phyloP scores from a whole-genome alignment of 2,888 invertebrate species.

The Mellilla xanthometata region DNA sequence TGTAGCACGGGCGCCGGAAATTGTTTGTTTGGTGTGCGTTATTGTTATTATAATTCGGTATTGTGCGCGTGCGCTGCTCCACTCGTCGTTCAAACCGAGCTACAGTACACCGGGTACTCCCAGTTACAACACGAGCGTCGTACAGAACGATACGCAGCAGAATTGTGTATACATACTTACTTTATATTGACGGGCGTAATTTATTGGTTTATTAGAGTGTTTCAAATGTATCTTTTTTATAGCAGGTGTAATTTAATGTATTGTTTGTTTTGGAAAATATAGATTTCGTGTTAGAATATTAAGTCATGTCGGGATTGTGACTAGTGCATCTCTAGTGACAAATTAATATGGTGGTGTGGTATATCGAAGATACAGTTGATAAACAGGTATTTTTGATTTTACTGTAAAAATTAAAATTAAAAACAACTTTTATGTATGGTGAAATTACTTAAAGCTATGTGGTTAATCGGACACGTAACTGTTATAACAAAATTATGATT shows the following conservation, averaged over 20 bases:
- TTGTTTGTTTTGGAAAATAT: not conserved
- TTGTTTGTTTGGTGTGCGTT: slow-evolving; percentile 51
- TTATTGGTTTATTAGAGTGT: no score
- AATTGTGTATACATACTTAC: no score
- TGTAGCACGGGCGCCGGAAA: slow-evolving; percentile 53
- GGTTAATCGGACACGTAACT: no score
- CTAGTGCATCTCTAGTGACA: not conserved
- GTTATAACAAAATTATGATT: no score
- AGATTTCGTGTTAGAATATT: not conserved
- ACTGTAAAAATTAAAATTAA: not conserved
- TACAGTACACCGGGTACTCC: slow-evolving; percentile 5
- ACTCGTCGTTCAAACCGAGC: slow-evolving; percentile 1
- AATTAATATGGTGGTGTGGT: slow-evolving; percentile 59
- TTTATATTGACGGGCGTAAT: no score
- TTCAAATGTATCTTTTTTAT: no score
- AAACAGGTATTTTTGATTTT: slow-evolving; percentile 43
- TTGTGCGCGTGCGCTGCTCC: slow-evolving; percentile 42
- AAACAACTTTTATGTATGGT: no score
- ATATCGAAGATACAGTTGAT: slow-evolving; percentile 41
- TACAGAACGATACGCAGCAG: slow-evolving; percentile 16
- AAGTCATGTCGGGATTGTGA: slow-evolving; percentile 15
- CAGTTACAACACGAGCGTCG: slow-evolving; percentile 18
- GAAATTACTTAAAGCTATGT: no score
- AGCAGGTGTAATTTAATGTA: no score
- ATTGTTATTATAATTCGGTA: slow-evolving; percentile 70